These are phyloP conservation scores for Abramis brama DNA, from an alignment of 2,113 vertebrate genomes.

Conservation along the genomic window DNA sequence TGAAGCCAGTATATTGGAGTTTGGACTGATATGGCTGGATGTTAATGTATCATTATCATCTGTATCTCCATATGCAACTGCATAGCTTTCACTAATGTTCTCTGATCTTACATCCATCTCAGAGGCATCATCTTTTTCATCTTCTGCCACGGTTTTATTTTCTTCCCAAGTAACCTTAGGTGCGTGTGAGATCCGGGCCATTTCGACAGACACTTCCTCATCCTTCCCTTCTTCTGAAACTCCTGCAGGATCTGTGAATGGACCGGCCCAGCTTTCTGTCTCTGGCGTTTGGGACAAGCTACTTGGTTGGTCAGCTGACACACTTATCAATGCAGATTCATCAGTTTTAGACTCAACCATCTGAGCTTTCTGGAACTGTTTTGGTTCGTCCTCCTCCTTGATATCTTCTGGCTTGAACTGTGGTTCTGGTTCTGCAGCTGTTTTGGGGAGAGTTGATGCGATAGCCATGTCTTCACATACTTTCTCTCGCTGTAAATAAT, in stretches of 20 bases:
- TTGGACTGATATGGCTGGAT: neutral
- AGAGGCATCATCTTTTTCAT: slow-evolving; percentile 32
- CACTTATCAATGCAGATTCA: slow-evolving; percentile 27
- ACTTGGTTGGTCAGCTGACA: neutral
- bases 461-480: slow-evolving; percentile 61
- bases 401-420: neutral
- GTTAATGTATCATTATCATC: neutral
- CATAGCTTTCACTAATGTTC: slow-evolving; percentile 34
- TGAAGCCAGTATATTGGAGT: neutral
- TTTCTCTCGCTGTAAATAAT: slow-evolving; percentile 64
- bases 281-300: slow-evolving; percentile 42
- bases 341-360: neutral
- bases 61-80: neutral
- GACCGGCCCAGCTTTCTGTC: slow-evolving; percentile 23
- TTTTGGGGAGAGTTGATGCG: slow-evolving; percentile 47
- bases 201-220: slow-evolving; percentile 54
- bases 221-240: slow-evolving; percentile 50
- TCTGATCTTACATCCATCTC: slow-evolving; percentile 34
- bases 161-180: slow-evolving; percentile 51
- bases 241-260: slow-evolving; percentile 16
- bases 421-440: slow-evolving; percentile 15
- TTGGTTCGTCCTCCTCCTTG: neutral
- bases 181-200: slow-evolving; percentile 48
- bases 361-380: slow-evolving; percentile 44
- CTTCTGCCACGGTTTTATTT: slow-evolving; percentile 35